Conservation (phyloP, 2,113 vertebrate genomes). For the Myrmecobius fasciatus region DNA sequence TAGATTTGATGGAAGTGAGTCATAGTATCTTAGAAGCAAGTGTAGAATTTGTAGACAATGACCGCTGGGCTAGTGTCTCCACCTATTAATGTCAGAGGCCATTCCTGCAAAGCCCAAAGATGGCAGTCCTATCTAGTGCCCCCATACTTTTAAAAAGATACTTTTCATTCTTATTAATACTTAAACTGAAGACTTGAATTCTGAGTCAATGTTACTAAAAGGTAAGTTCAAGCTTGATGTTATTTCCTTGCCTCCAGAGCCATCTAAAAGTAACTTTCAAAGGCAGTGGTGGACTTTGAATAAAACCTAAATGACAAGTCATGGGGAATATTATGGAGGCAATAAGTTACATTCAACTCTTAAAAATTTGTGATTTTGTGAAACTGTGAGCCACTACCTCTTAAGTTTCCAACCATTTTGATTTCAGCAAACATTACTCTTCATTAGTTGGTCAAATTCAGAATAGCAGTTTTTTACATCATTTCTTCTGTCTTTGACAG, state of each 20-base stretch:
- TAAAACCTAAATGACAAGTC: background rate
- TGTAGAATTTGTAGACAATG: background rate
- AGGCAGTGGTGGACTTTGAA: background rate
- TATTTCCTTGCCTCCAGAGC: background rate
- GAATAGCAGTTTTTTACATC: background rate
- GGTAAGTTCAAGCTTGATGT: background rate
- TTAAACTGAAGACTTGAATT: background rate
- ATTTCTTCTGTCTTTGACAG: background rate
- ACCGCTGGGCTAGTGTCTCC: background rate
- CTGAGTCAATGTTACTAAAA: background rate
- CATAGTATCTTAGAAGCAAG: background rate
- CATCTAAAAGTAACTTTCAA: background rate
- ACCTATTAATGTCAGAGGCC: background rate
- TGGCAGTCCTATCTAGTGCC: background rate
- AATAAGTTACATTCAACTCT: background rate
- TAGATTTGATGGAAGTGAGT: background rate
- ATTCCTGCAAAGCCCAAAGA: background rate
- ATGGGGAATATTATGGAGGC: background rate
- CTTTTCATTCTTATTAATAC: background rate
- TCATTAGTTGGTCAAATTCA: background rate
- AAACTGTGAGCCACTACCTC: background rate
- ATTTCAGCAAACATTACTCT: background rate
- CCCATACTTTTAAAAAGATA: background rate
- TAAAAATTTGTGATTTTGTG: background rate
- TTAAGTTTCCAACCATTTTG: background rate